Evolutionary conservation across 2,888 invertebrate genomes (phyloP).

Genomic region (Eucera pruinosa): DNA sequence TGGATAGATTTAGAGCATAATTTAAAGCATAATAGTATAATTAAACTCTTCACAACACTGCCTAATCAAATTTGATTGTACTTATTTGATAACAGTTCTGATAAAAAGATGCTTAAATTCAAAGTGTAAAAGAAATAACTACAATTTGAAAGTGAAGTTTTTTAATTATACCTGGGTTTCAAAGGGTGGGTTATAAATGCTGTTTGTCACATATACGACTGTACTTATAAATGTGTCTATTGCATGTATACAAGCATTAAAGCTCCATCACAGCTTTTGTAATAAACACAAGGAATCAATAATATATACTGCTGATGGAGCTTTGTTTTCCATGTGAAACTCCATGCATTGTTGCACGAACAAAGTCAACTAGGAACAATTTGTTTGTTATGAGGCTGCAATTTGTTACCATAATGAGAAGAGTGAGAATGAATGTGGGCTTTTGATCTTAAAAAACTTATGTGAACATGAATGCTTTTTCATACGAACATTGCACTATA

Average conservation of each 20-base stretch:
- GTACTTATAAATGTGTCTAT: constrained; percentile 61
- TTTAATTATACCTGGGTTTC: constrained; percentile 57
- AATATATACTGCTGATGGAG: constrained; percentile 43
- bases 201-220: constrained; percentile 61
- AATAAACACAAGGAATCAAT: constrained; percentile 34
- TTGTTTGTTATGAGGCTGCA: constrained; percentile 71
- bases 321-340: constrained; percentile 58
- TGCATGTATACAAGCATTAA: constrained; percentile 59
- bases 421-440: constrained; percentile 66
- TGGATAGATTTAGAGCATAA: constrained; percentile 76
- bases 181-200: constrained; percentile 54
- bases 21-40: constrained; percentile 71
- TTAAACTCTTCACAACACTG: constrained; percentile 71
- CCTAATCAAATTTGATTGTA: constrained; percentile 64
- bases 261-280: constrained; percentile 50
- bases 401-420: constrained; percentile 71
- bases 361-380: constrained; percentile 63
- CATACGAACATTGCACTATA: constrained; percentile 64
- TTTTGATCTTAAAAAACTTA: constrained; percentile 62
- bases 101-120: constrained; percentile 34
- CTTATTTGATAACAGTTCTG: constrained; percentile 46
- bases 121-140: constrained; percentile 28
- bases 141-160: constrained; percentile 52
- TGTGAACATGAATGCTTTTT: constrained; percentile 65
- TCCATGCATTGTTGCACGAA: constrained; percentile 61